A percentile compares a stretch with the other conserved stretches of the same genome.
Evolutionary conservation across 2,888 invertebrate species (phyloP).

Genomic region (Phorcus lineatus): DNA sequence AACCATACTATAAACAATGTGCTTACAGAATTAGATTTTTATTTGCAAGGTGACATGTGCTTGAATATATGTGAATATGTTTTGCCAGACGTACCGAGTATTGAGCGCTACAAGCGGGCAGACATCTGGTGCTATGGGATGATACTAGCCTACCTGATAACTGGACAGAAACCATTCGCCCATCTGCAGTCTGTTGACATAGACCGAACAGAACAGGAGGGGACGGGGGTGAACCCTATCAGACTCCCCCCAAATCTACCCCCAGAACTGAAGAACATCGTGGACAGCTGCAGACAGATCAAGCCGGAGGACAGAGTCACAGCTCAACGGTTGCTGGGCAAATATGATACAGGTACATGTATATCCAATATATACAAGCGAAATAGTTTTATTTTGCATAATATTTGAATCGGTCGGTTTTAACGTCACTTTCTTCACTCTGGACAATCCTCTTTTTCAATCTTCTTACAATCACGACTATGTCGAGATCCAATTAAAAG

Average conservation of each 20-base stretch:
- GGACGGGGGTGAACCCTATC: not conserved
- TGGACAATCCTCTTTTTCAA: no score
- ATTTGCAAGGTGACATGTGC: no score
- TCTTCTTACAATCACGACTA: no score
- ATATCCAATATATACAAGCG: no score
- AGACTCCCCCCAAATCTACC: not conserved
- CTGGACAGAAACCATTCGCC: conserved; percentile 34
- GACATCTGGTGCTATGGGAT: conserved; percentile 40
- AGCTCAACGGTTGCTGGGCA: conserved; percentile 23
- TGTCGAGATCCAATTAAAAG: no score
- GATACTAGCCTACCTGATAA: conserved; percentile 33
- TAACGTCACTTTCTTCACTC: no score
- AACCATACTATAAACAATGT: no score
- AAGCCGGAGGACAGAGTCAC: conserved; percentile 25
- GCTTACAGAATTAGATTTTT: no score
- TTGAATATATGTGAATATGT: not conserved
- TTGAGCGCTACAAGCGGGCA: conserved; percentile 32
- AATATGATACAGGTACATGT: conserved; percentile 14
- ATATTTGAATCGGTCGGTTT: no score
- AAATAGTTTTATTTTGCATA: no score
- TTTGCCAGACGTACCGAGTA: not conserved
- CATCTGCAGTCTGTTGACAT: conserved; percentile 17
- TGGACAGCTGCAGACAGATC: conserved; percentile 17
- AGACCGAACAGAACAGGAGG: not conserved
- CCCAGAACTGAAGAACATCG: not conserved